Evolutionary conservation across 2,113 vertebrate genomes (phyloP).

Genomic region (Lasiurus cinereus): DNA sequence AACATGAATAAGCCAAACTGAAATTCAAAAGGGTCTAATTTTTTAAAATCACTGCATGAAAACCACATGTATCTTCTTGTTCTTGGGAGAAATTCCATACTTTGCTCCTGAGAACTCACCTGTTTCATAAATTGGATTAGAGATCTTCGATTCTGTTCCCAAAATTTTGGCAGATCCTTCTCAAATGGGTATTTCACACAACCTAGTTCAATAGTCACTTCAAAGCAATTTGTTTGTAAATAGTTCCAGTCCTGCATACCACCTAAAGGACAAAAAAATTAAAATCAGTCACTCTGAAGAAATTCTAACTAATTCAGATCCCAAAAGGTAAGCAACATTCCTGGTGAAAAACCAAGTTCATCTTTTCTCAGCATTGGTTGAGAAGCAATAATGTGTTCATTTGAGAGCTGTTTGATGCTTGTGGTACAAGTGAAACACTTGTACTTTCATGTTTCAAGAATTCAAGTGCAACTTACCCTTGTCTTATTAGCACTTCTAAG

Average conservation of each 20-base stretch:
- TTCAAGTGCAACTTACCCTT: neutral
- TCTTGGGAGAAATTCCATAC: conserved; percentile 26
- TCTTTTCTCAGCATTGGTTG: conserved; percentile 38
- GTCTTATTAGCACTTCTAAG: neutral
- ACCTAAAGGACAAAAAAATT: conserved; percentile 86
- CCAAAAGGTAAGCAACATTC: conserved; percentile 1
- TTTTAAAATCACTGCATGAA: conserved; percentile 34
- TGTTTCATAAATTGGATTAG: conserved; percentile 96
- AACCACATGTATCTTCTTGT: neutral
- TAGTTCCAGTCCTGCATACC: conserved; percentile 99
- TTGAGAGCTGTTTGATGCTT: neutral
- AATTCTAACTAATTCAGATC: conserved; percentile 9
- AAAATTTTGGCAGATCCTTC: conserved; percentile 92
- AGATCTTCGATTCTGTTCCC: conserved; percentile 94
- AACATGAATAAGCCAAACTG: neutral
- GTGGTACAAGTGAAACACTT: neutral
- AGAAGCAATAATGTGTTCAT: conserved; percentile 13
- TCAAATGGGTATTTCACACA: conserved; percentile 95
- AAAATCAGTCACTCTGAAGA: conserved; percentile 43
- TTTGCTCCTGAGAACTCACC: conserved; percentile 85
- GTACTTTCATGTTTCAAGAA: neutral
- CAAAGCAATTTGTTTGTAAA: conserved; percentile 98
- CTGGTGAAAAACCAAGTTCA: conserved; percentile 33
- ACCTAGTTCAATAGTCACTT: conserved; percentile 97
- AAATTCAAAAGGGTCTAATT: conserved; percentile 28